These are phyloP conservation scores for Campoplex nolae DNA, from an alignment of 2,888 invertebrate genomes.

Conservation along the genomic window DNA sequence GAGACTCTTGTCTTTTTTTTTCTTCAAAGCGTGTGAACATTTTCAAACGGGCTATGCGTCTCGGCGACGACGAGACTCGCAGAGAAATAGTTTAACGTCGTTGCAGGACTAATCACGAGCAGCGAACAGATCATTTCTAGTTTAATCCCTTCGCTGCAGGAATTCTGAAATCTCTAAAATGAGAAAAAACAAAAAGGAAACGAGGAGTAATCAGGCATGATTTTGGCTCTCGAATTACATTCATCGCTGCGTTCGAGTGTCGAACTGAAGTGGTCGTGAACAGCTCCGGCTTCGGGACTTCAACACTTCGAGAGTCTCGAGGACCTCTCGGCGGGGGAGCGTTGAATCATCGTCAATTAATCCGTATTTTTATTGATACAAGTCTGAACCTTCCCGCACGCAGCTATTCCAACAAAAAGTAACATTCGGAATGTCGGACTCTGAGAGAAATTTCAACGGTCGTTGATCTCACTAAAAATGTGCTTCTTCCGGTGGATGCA, in stretches of 20 bases:
- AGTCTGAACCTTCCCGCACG: neutral
- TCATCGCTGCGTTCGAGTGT: neutral
- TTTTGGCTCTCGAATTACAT: neutral
- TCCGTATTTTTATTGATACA: neutral
- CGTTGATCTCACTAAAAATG: neutral
- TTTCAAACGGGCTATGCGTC: neutral
- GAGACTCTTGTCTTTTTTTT: slow-evolving; percentile 5
- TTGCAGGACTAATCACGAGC: neutral
- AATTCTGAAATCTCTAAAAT: neutral
- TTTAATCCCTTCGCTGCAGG: neutral
- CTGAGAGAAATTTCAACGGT: neutral
- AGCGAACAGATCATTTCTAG: neutral
- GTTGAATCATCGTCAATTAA: neutral
- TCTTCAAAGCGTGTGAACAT: slow-evolving; percentile 57
- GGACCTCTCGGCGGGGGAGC: too few species aligned
- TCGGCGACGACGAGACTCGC: neutral
- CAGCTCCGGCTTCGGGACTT: neutral
- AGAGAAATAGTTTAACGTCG: neutral
- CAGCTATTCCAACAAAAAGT: neutral
- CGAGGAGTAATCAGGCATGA: neutral
- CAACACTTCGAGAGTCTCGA: too few species aligned
- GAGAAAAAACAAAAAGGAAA: neutral
- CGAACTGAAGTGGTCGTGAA: neutral
- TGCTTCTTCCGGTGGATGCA: neutral
- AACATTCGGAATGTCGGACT: neutral